Conservation (phyloP, 2,888 invertebrate species). For the Oasisia sp. region DNA sequence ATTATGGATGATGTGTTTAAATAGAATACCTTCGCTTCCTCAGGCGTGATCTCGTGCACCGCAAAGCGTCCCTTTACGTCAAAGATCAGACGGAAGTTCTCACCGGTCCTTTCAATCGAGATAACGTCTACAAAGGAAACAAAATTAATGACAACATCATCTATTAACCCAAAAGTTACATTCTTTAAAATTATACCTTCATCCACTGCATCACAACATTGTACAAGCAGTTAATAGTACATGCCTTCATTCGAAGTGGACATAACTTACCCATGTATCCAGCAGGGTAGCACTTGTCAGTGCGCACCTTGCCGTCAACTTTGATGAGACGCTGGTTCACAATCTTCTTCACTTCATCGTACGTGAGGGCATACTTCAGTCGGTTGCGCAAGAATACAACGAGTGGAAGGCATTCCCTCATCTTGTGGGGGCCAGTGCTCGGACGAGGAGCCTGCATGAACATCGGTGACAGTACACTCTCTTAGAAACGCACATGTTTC, state of each 20-base stretch:
- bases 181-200: too few relatives aligned
- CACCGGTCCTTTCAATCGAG: conserved; percentile 96
- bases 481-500: background rate
- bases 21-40: conserved; percentile 90
- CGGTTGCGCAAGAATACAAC: conserved; percentile 97
- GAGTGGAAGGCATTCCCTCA: conserved; percentile 95
- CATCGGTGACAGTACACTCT: background rate
- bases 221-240: background rate
- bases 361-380: conserved; percentile 96
- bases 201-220: too few relatives aligned
- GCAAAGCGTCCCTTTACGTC: conserved; percentile 99
- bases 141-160: background rate
- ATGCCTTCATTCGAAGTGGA: background rate
- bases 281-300: conserved; percentile 96
- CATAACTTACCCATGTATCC: conserved; percentile 96
- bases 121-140: conserved; percentile 83
- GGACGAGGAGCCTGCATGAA: conserved; percentile 85
- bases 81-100: conserved; percentile 97
- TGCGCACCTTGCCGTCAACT: conserved; percentile 97
- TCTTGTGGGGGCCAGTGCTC: conserved; percentile 96
- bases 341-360: conserved; percentile 96
- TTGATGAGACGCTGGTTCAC: conserved; percentile 97
- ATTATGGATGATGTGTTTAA: too few relatives aligned
- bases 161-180: background rate
- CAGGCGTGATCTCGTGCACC: conserved; percentile 94